Conservation (phyloP, 2,888 invertebrate genomes). For the Hirtodrosophila duncani region DNA sequence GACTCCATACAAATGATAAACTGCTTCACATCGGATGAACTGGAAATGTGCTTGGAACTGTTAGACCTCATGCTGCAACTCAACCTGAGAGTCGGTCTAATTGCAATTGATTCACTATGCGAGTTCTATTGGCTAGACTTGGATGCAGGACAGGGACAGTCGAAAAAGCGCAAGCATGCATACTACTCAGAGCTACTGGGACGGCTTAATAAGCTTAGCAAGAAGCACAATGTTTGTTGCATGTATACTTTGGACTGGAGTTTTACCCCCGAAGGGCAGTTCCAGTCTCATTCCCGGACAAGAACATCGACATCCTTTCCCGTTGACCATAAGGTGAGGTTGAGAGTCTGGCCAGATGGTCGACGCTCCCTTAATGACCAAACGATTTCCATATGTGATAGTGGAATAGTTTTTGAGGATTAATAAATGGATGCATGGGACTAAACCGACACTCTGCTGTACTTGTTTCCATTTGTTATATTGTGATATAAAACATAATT, state of each 20-base stretch:
- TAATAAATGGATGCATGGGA: no score
- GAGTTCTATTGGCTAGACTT: constrained; percentile 43
- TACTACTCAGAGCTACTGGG: constrained; percentile 29
- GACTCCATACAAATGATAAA: constrained; percentile 27
- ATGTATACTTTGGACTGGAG: constrained; percentile 36
- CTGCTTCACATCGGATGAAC: constrained; percentile 19
- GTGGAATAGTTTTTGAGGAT: constrained; percentile 10
- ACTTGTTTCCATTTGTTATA: no score
- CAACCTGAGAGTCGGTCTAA: constrained; percentile 15
- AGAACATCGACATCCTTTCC: constrained; percentile 2
- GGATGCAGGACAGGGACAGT: constrained; percentile 6
- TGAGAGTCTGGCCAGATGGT: constrained; percentile 4
- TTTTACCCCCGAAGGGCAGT: not conserved
- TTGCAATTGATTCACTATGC: constrained; percentile 32
- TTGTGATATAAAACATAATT: no score
- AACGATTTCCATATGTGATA: constrained; percentile 9
- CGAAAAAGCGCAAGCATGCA: constrained; percentile 19
- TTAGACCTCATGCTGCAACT: constrained; percentile 23
- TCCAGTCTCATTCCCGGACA: no score
- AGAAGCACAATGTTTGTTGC: constrained; percentile 22
- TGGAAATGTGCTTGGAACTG: constrained; percentile 24
- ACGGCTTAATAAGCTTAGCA: constrained; percentile 21
- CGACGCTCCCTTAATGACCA: constrained; percentile 19
- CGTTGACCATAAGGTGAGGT: constrained; percentile 24
- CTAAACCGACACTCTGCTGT: no score